These are phyloP conservation scores for Microplitis manilae DNA, from an alignment of 2,888 invertebrate genomes.

Conservation along the genomic window DNA sequence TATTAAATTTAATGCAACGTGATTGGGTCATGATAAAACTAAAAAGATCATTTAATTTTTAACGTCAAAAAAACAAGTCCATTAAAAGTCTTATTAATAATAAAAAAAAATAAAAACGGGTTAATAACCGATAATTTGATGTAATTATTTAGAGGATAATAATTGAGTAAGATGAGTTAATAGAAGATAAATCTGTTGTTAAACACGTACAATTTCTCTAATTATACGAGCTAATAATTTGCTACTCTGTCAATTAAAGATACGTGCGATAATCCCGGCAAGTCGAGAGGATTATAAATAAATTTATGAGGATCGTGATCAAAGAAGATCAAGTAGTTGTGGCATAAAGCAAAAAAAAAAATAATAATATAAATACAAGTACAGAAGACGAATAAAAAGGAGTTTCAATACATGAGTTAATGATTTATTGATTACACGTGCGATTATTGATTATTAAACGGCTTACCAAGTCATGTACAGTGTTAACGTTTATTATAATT, in stretches of 20 bases:
- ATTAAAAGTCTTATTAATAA: too few relatives aligned
- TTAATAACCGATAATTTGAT: neutral
- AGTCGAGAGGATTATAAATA: neutral
- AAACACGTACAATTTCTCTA: neutral
- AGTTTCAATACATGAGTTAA: too few relatives aligned
- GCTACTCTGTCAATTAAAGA: constrained; percentile 39
- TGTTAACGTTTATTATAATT: neutral
- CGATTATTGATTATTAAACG: neutral
- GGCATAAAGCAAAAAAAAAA: neutral
- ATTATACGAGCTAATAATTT: constrained; percentile 1
- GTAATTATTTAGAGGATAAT: neutral
- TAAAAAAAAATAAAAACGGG: neutral
- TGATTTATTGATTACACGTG: neutral
- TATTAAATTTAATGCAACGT: neutral
- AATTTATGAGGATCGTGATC: constrained; percentile 10
- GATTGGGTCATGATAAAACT: neutral
- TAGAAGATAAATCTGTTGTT: neutral
- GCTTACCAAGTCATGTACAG: neutral
- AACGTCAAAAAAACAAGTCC: too few relatives aligned
- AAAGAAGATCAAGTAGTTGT: neutral
- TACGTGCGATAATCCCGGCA: neutral
- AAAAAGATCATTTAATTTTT: too few relatives aligned
- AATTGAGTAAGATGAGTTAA: neutral
- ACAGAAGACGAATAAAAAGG: too few relatives aligned
- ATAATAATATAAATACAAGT: too few relatives aligned